Evolutionary conservation across 1,140 invertebrate species (phyloP), one percentile per base, ranked within the genome.

Genomic region (Belonocnema kinseyi): DNA sequence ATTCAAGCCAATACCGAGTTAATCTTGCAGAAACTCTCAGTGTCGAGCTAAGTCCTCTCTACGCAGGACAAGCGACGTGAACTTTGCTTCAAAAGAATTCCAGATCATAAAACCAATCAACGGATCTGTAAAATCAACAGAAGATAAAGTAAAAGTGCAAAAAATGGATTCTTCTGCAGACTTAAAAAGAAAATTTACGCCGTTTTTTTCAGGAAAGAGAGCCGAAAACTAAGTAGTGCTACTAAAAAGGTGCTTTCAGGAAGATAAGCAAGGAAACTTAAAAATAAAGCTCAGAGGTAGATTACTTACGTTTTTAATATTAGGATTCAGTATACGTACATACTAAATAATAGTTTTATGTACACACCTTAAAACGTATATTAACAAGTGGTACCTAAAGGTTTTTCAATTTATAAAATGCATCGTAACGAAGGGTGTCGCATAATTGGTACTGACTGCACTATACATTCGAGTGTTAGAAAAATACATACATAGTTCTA

Each of bases 291-390:
- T 88, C 85, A 87, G 86, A 88, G 90, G 84, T 90, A 78, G 88
- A 77, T 90, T 90, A 86, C 88, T 85, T 89, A 89, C 85, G 82
- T 84, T 86, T 91, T 91, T 90, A 90, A 90, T 90, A 80, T 46
- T 46, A 87, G 85, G 79, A 85, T 81, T 85, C 74, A 82, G 83
- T 87, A 86, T 89, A 90, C 88, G 90, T 89, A 90, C 88, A 90
- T 89, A 86, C 87, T 82, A 88, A 90, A 88, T 88, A 90, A 89
- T 90, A 90, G 87, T 88, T 12, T 83, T 86, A 88, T 90, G 84
- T 91, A 91, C 86, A 90, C 72, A 87, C 88, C 88, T 78, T 85
- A 88, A 90, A 85, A 82, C 74, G 53, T 81, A 66, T 79, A 83
- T 82, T 80, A 81, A 58, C 78, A 76, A 77, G 75, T 82, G 80